phyloP scores from a whole-genome alignment of 2,888 invertebrate species.

The Synergus umbraculus region DNA sequence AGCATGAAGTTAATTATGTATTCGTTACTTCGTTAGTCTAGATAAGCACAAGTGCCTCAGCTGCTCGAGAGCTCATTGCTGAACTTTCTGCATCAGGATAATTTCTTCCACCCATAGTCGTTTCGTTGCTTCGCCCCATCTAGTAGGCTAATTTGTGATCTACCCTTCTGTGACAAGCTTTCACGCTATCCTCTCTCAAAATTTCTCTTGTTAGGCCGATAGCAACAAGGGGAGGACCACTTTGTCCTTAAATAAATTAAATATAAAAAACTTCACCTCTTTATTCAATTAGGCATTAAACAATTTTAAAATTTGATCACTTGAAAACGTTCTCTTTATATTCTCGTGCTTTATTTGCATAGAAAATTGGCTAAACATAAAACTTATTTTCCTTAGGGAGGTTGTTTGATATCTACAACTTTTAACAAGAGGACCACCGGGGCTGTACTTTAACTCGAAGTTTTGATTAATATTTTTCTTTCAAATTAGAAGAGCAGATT shows the following conservation, averaged over 20 bases:
- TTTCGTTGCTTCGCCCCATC: conserved; percentile 9
- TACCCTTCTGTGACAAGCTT: conserved; percentile 26
- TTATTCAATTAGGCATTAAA: not conserved
- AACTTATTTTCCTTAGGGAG: conserved; percentile 9
- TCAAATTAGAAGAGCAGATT: not conserved
- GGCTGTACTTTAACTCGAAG: not conserved
- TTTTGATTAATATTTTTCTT: conserved; percentile 25
- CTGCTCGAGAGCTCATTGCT: conserved; percentile 14
- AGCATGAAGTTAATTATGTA: conserved; percentile 3
- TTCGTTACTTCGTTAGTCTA: conserved; percentile 4
- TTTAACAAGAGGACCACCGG: conserved; percentile 22
- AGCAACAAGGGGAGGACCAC: not conserved
- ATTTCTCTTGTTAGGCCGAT: not conserved
- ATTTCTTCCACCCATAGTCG: conserved; percentile 23
- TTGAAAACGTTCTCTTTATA: not conserved
- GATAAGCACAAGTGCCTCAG: conserved; percentile 1
- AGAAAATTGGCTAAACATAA: not conserved
- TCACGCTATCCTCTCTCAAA: conserved; percentile 11
- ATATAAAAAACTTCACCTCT: not conserved
- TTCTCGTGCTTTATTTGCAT: not conserved
- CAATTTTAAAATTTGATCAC: not conserved
- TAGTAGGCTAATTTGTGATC: conserved; percentile 34
- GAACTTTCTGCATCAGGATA: conserved; percentile 29
- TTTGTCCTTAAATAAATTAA: not conserved
- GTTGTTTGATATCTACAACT: conserved; percentile 3